phyloP scores from a whole-genome alignment of 2,888 invertebrate genomes.

The Oscheius myriophilus region DNA sequence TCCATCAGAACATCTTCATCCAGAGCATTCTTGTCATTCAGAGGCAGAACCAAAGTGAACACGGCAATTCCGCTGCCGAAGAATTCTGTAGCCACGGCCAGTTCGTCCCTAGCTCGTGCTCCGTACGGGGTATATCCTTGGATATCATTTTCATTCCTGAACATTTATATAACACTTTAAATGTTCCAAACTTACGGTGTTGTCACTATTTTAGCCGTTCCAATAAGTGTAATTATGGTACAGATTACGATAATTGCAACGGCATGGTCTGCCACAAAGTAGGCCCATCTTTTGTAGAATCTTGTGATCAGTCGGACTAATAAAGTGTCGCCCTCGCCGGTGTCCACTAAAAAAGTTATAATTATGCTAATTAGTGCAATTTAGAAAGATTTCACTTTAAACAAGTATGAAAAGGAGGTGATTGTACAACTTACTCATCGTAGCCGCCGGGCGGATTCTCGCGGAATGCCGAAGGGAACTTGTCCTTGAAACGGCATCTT shows the following conservation, averaged over 20 bases:
- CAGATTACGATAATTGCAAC: constrained; percentile 57
- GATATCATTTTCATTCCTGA: constrained; percentile 62
- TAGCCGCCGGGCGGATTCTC: no score
- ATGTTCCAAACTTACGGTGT: constrained; percentile 48
- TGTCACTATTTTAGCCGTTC: constrained; percentile 54
- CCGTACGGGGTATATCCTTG: constrained; percentile 68
- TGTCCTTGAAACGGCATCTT: no score
- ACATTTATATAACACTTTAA: not conserved
- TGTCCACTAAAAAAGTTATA: no score
- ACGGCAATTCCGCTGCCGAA: constrained; percentile 60
- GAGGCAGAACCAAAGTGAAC: constrained; percentile 60
- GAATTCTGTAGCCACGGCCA: constrained; percentile 47
- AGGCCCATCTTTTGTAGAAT: constrained; percentile 55
- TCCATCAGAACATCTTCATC: constrained; percentile 53
- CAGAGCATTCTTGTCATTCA: constrained; percentile 49
- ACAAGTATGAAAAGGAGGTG: no score
- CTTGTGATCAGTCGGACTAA: constrained; percentile 47
- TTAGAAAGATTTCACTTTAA: no score
- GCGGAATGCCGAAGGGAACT: no score
- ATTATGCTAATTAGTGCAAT: no score
- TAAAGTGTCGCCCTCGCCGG: constrained; percentile 29
- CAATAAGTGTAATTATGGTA: constrained; percentile 54
- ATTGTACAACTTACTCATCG: no score
- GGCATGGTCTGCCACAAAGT: constrained; percentile 59
- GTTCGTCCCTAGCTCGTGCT: constrained; percentile 51